phyloP scores from a whole-genome alignment of 2,888 invertebrate genomes.

The Xestoiulus laeticollis region DNA sequence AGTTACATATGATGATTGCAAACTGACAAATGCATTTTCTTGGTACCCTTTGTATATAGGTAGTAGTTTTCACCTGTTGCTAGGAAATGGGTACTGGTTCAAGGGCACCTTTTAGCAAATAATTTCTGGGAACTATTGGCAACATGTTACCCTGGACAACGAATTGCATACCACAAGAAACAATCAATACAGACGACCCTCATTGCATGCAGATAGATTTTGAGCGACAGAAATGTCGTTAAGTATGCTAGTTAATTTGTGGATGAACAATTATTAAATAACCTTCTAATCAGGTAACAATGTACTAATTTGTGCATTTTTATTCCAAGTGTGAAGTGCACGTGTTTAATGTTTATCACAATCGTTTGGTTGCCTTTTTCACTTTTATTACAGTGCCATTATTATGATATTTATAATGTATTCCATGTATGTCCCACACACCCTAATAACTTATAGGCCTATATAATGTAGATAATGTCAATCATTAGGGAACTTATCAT shows the following conservation, averaged over 20 bases:
- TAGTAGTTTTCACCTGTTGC: neutral
- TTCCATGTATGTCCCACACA: too few relatives aligned
- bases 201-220: neutral
- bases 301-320: neutral
- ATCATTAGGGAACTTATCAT: too few relatives aligned
- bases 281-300: neutral
- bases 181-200: neutral
- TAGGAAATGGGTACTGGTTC: neutral
- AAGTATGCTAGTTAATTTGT: neutral
- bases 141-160: constrained; percentile 11
- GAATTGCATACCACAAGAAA: neutral
- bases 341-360: neutral
- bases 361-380: neutral
- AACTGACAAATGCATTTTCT: neutral
- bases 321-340: neutral
- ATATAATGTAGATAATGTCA: too few relatives aligned
- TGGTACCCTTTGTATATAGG: neutral
- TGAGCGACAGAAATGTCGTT: neutral
- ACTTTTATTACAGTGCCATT: neutral
- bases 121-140: constrained; percentile 27
- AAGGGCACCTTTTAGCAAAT: neutral
- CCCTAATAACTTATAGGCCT: too few relatives aligned
- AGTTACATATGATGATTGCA: neutral
- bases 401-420: neutral
- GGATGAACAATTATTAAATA: neutral